Evolutionary conservation across 2,113 vertebrate genomes (phyloP).

Genomic region (Sebastes fasciatus): DNA sequence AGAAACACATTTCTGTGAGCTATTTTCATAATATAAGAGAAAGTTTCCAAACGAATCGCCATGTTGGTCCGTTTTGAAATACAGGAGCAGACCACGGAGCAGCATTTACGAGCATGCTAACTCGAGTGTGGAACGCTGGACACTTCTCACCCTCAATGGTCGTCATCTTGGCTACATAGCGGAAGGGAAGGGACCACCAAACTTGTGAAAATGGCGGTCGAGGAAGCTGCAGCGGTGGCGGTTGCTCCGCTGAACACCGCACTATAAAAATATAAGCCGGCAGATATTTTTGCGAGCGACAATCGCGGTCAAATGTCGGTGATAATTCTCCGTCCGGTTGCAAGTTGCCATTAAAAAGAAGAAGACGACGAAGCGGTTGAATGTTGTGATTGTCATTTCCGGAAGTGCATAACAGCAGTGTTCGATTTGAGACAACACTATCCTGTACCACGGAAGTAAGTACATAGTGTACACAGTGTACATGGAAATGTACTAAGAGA

Average conservation of each 20-base stretch:
- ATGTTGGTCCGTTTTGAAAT: too few species aligned
- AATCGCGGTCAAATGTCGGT: too few species aligned
- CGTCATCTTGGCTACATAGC: too few species aligned
- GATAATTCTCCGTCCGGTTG: neutral
- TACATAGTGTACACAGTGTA: neutral
- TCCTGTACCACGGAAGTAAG: neutral
- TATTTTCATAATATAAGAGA: too few species aligned
- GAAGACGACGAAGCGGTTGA: neutral
- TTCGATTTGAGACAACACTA: neutral
- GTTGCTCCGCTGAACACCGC: too few species aligned
- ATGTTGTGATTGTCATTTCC: neutral
- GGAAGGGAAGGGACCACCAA: neutral
- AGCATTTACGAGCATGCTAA: too few species aligned
- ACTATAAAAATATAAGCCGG: too few species aligned
- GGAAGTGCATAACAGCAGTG: neutral
- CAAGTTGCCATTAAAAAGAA: neutral
- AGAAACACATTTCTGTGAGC: too few species aligned
- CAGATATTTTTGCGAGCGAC: too few species aligned
- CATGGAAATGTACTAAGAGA: neutral
- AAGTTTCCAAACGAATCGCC: too few species aligned
- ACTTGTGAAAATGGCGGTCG: neutral
- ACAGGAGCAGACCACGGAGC: too few species aligned
- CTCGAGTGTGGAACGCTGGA: neutral
- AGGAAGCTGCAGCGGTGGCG: too few species aligned
- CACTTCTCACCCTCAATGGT: neutral